phyloP scores from a whole-genome alignment of 2,113 vertebrate species.

The Mystacornis crossleyi region DNA sequence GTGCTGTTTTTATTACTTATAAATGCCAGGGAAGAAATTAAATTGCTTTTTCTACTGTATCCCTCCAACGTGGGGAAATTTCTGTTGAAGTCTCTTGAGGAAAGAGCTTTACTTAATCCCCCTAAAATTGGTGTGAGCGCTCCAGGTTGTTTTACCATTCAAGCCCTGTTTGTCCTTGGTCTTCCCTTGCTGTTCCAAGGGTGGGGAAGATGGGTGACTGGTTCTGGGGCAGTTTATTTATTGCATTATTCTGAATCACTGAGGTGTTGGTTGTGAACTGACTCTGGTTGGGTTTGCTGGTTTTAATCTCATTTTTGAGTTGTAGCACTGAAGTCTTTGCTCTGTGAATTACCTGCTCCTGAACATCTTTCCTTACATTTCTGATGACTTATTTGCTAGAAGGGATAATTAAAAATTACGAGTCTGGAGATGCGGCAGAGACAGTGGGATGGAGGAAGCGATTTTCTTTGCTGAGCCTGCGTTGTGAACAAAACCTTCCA shows the following conservation, averaged over 20 bases:
- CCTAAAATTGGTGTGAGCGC: neutral
- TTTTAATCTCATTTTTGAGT: neutral
- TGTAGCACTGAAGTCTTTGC: neutral
- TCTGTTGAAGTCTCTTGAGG: neutral
- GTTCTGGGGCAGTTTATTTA: neutral
- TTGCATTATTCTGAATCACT: neutral
- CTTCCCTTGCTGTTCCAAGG: neutral
- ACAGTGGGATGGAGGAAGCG: neutral
- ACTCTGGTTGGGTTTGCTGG: neutral
- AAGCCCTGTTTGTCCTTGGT: neutral
- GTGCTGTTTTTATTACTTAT: neutral
- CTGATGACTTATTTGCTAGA: neutral
- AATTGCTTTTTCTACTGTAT: conserved; percentile 3
- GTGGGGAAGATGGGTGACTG: neutral
- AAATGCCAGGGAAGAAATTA: conserved; percentile 27
- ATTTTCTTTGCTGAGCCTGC: neutral
- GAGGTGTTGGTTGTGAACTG: neutral
- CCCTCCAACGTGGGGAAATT: neutral
- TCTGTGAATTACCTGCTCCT: neutral
- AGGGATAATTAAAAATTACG: neutral
- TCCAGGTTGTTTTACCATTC: neutral
- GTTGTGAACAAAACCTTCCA: neutral
- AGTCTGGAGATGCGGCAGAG: neutral
- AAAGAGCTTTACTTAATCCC: conserved; percentile 43
- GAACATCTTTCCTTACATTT: neutral